Evolutionary conservation across 1,140 invertebrate species (phyloP).

Genomic region (Phthorimaea operculella): DNA sequence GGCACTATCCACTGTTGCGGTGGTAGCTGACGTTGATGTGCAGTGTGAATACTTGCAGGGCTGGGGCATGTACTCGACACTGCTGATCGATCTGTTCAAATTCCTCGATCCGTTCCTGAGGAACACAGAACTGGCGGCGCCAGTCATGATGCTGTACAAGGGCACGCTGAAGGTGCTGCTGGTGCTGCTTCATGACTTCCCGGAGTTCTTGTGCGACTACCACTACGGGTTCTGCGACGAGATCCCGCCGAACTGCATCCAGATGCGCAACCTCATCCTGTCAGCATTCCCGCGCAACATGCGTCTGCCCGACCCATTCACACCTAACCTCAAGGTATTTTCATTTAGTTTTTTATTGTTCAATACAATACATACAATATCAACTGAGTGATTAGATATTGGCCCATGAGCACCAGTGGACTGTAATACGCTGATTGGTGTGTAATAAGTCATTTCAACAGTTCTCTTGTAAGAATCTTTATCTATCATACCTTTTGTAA

Average conservation of each 20-base stretch:
- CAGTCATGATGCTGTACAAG: constrained; percentile 94
- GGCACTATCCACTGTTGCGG: too few species aligned
- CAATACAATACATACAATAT: too few species aligned
- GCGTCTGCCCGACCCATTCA: constrained; percentile 98
- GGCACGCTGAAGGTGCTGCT: constrained; percentile 96
- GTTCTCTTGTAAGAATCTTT: too few species aligned
- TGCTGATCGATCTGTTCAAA: constrained; percentile 96
- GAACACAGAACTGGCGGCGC: constrained; percentile 95
- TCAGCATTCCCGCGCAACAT: constrained; percentile 98
- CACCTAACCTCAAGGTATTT: constrained; percentile 85
- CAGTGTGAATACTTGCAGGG: constrained; percentile 58
- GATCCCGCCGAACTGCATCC: constrained; percentile 98
- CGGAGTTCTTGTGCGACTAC: constrained; percentile 98
- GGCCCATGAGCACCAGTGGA: too few species aligned
- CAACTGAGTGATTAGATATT: too few species aligned
- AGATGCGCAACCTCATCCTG: constrained; percentile 98
- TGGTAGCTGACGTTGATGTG: too few species aligned
- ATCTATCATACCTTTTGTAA: too few species aligned
- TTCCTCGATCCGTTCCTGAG: constrained; percentile 96
- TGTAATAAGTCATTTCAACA: too few species aligned
- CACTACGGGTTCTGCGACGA: constrained; percentile 99
- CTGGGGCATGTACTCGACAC: constrained; percentile 90
- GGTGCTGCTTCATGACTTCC: constrained; percentile 97
- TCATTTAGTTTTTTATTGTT: too few species aligned
- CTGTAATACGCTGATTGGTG: too few species aligned